Conservation (phyloP, 2,797 vertebrate species). For the Pantherophis vulpinus region DNA sequence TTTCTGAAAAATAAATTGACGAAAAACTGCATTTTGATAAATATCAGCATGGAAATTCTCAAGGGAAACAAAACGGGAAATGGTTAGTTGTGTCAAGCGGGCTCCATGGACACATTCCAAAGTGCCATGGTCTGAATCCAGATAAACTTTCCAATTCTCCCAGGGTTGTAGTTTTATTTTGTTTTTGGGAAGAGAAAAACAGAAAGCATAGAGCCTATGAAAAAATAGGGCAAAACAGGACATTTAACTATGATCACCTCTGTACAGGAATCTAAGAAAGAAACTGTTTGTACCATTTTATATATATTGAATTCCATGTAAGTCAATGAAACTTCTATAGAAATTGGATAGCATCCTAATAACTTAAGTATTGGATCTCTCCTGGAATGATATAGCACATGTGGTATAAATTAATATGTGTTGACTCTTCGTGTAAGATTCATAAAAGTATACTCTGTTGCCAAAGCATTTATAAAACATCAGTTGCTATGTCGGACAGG, state of each 20-base stretch:
- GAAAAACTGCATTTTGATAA: constrained; percentile 20
- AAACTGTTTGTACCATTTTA: neutral
- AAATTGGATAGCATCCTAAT: neutral
- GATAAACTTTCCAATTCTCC: constrained; percentile 28
- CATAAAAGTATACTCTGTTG: neutral
- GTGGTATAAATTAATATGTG: neutral
- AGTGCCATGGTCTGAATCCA: constrained; percentile 3
- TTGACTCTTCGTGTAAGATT: neutral
- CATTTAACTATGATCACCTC: neutral
- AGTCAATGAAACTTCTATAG: neutral
- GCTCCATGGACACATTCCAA: constrained; percentile 22
- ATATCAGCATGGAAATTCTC: constrained; percentile 17
- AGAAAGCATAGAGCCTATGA: neutral
- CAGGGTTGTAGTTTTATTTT: constrained; percentile 1
- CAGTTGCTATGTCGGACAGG: neutral
- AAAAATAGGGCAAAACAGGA: neutral
- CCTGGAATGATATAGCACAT: neutral
- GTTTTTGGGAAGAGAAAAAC: constrained; percentile 2
- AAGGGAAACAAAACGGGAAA: constrained; percentile 19
- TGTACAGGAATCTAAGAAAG: neutral
- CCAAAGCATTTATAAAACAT: neutral
- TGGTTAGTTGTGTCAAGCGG: neutral
- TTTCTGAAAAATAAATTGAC: constrained; percentile 14
- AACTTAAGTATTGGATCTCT: neutral
- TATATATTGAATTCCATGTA: neutral